These are phyloP conservation scores for Borostomias antarcticus DNA, from an alignment of 2,797 vertebrate genomes.

Conservation along the genomic window DNA sequence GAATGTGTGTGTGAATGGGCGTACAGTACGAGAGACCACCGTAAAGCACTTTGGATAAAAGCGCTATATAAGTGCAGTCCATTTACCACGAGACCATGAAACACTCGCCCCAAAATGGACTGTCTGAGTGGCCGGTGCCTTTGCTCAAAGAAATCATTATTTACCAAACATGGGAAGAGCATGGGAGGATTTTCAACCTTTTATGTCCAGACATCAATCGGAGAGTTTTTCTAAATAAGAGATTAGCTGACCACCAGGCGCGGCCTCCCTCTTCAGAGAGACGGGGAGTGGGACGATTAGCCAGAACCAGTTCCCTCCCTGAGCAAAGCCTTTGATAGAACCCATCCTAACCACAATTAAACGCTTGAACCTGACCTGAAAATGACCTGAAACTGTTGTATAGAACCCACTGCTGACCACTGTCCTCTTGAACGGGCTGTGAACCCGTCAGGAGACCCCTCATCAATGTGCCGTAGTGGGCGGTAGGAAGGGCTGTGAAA, in stretches of 20 bases:
- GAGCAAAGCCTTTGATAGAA: constrained; percentile 32
- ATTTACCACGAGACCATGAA: no score
- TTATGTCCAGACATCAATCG: constrained; percentile 58
- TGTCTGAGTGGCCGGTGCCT: constrained; percentile 6
- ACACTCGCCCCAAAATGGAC: constrained; percentile 15
- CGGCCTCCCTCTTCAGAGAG: constrained; percentile 41
- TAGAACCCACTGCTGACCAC: neutral
- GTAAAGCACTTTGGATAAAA: no score
- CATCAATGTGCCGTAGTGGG: neutral
- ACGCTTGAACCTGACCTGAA: no score
- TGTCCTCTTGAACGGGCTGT: neutral
- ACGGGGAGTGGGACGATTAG: no score
- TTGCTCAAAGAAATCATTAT: constrained; percentile 42
- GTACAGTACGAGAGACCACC: no score
- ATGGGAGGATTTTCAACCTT: constrained; percentile 55
- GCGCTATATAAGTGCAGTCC: no score
- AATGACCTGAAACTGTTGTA: neutral
- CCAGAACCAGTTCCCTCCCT: constrained; percentile 40
- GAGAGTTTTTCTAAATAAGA: constrained; percentile 49
- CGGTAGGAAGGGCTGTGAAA: neutral
- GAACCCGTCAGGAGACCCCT: neutral
- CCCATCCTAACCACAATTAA: neutral
- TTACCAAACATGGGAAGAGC: constrained; percentile 54
- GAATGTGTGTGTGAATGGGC: no score
- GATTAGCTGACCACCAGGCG: constrained; percentile 61